Percentiles rank a stretch among this genome's conserved stretches.
These are phyloP conservation scores for Leptodactylus fuscus DNA, from an alignment of 2,113 vertebrate genomes.

Conservation along the genomic window DNA sequence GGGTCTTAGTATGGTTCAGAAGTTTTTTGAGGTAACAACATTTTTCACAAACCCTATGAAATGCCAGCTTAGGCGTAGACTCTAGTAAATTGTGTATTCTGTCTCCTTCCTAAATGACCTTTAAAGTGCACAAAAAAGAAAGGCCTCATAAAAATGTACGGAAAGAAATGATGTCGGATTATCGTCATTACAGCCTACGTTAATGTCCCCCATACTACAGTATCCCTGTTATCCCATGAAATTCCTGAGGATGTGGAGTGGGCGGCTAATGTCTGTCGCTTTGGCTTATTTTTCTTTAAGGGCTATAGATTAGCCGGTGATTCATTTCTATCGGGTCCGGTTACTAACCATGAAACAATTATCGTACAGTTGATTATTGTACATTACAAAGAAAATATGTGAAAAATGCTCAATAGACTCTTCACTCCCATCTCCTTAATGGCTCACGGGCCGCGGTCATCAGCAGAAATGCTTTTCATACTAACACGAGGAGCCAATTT, in stretches of 20 bases:
- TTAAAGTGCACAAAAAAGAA: constrained; percentile 1
- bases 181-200: background rate
- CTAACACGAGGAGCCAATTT: background rate
- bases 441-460: background rate
- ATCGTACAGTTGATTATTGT: constrained; percentile 9
- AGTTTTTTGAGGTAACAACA: background rate
- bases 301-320: background rate
- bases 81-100: background rate
- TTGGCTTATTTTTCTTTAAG: constrained; percentile 22
- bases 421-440: background rate
- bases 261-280: background rate
- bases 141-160: background rate
- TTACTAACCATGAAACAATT: constrained; percentile 18
- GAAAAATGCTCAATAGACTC: constrained; percentile 5
- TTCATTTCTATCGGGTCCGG: constrained; percentile 18
- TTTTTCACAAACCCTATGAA: background rate
- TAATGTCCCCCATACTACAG: background rate
- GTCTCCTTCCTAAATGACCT: constrained; percentile 10
- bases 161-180: background rate
- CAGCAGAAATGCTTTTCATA: constrained; percentile 15
- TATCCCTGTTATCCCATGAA: constrained; percentile 1
- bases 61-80: background rate
- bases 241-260: constrained; percentile 12
- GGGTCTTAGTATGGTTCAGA: background rate
- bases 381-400: constrained; percentile 2